Base-by-base conservation (phyloP, 2,797 vertebrate genomes). In the Hemitrygon akajei region DNA sequence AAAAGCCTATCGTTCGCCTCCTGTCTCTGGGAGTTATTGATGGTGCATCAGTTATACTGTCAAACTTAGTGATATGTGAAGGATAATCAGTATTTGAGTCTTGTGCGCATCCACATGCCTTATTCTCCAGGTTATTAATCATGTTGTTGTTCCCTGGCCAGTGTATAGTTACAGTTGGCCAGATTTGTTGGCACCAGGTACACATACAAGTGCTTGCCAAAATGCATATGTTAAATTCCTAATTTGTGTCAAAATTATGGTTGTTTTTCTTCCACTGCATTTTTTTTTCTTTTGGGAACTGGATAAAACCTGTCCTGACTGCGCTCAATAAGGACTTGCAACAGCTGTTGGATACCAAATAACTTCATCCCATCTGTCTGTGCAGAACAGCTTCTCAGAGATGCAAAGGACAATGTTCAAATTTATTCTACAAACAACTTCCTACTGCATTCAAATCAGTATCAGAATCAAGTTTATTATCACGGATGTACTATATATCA, bases 331-430 rank as follows among this genome's bases (percentile, higher is more conserved):
- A 89, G 86, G 86, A 89, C 63, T 37, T 37, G 58, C 22, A 86
- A 58, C 86, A 89, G 86, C 86, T 89, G 86, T 63, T 89, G n/a
- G 63, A 69, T 22, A 66, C 7, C 9, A n/a, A 89, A 89, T 69
- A 89, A 69, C 86, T 89, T 89, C 60, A 89, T 89, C 63, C 86
- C 86, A 89, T 89, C 86, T 89, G 86, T 66, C n/a, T 37, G 34
- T 7, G 20, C 18, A 37, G 60, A 0, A 37, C 60, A 7, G n/a
- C 60, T n/a, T 89, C 86, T 89, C 34, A 25, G 86, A 37, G 86
- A 37, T 37, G n/a, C 63, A 89, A 75, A 89, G 86, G 86, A 89
- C 63, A 89, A 66, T 37, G n/a, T 89, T 69, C n/a, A 66, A 63
- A 89, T 22, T n/a, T 22, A 69, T 37, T 63, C 63, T 37, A 89